Conservation (phyloP, 2,113 vertebrate species). For the Desmodus rotundus region DNA sequence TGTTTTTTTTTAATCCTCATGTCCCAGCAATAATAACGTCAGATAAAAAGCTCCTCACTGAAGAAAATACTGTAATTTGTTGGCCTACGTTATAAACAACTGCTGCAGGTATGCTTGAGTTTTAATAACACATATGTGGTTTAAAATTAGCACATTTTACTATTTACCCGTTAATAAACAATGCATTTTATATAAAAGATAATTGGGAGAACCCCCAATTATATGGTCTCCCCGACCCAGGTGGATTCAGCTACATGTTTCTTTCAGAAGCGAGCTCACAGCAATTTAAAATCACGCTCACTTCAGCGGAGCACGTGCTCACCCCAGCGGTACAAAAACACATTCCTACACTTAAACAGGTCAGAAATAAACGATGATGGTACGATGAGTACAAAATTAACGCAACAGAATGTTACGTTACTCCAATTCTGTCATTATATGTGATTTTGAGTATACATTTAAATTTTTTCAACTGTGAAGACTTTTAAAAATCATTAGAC, state of each 20-base stretch:
- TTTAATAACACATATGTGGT: background rate
- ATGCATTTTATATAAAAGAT: background rate
- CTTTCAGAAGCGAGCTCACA: background rate
- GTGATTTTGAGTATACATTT: background rate
- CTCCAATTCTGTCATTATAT: background rate
- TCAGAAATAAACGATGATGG: background rate
- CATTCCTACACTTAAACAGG: background rate
- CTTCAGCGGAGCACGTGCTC: background rate
- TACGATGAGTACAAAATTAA: background rate
- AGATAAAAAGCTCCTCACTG: background rate
- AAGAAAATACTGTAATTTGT: background rate
- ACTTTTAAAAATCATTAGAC: conserved; percentile 11
- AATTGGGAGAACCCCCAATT: background rate
- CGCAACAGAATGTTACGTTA: background rate
- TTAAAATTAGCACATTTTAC: background rate
- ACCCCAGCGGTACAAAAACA: background rate
- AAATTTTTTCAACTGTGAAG: background rate
- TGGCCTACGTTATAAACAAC: background rate
- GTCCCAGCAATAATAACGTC: background rate
- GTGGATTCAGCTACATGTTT: background rate
- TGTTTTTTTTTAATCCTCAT: background rate
- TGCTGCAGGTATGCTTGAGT: background rate
- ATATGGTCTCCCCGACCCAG: background rate
- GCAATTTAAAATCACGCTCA: background rate
- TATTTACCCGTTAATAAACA: background rate